Evolutionary conservation across 2,797 vertebrate genomes (phyloP).

Genomic region (Otolemur crassicaudatus): DNA sequence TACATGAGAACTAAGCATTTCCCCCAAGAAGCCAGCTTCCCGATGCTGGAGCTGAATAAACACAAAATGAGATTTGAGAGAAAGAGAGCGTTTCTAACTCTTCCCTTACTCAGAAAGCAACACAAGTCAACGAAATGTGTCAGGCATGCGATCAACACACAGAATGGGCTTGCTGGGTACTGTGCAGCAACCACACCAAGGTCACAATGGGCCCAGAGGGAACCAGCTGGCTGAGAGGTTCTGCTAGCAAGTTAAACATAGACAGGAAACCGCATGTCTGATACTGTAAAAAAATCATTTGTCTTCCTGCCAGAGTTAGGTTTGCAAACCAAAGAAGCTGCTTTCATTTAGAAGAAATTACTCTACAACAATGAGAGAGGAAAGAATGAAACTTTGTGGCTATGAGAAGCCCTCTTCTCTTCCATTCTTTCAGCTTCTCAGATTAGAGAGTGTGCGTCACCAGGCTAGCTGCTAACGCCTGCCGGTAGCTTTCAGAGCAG

Average conservation of each 20-base stretch:
- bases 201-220: slow-evolving; percentile 86
- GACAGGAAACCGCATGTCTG: slow-evolving; percentile 98
- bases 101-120: neutral
- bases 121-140: neutral
- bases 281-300: slow-evolving; percentile 90
- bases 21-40: neutral
- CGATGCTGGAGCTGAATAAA: neutral
- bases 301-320: slow-evolving; percentile 88
- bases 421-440: neutral
- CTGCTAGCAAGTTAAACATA: slow-evolving; percentile 94
- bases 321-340: slow-evolving; percentile 86
- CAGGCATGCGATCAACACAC: slow-evolving; percentile 43
- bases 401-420: neutral
- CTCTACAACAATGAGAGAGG: slow-evolving; percentile 70
- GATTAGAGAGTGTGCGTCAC: neutral
- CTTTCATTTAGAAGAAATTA: slow-evolving; percentile 89
- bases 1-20: neutral
- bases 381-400: slow-evolving; percentile 11
- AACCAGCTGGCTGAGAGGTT: slow-evolving; percentile 92
- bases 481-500: neutral
- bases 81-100: neutral
- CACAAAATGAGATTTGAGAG: neutral
- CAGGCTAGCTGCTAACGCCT: neutral
- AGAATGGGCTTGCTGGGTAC: slow-evolving; percentile 76
- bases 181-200: slow-evolving; percentile 84